A percentile compares a stretch with the other conserved stretches of the same genome.
phyloP scores from a whole-genome alignment of 1,140 invertebrate species.

The Brachionus rotundiformis region DNA sequence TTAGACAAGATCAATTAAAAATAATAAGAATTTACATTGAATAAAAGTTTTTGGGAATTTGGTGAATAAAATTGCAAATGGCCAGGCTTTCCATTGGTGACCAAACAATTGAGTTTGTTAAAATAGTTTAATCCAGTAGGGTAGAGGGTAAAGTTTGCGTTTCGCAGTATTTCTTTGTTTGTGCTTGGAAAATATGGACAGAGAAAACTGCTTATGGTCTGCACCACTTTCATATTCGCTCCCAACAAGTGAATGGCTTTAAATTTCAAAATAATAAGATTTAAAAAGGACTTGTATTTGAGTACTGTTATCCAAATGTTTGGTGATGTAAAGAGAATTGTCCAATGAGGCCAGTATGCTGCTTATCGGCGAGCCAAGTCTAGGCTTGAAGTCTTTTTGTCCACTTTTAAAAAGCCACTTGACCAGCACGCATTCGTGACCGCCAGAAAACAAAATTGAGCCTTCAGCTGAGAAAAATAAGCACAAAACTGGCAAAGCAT shows the following conservation, averaged over 20 bases:
- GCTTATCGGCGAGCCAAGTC: slow-evolving; percentile 72
- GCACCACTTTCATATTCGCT: slow-evolving; percentile 62
- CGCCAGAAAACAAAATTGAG: slow-evolving; percentile 73
- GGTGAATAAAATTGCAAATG: slow-evolving; percentile 79
- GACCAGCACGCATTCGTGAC: slow-evolving; percentile 76
- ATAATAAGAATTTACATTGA: slow-evolving; percentile 69
- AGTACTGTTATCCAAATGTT: slow-evolving; percentile 74
- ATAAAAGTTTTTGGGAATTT: slow-evolving; percentile 71
- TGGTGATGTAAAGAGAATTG: slow-evolving; percentile 71
- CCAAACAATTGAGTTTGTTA: slow-evolving; percentile 50
- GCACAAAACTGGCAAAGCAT: slow-evolving; percentile 73
- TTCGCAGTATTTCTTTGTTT: background rate
- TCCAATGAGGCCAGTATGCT: slow-evolving; percentile 71
- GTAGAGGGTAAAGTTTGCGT: background rate
- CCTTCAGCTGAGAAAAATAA: slow-evolving; percentile 73
- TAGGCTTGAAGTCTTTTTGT: slow-evolving; percentile 72
- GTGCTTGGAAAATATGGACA: slow-evolving; percentile 1
- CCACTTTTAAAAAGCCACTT: slow-evolving; percentile 70
- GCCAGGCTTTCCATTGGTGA: slow-evolving; percentile 73
- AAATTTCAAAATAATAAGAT: slow-evolving; percentile 53
- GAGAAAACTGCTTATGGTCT: slow-evolving; percentile 69
- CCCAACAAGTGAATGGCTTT: slow-evolving; percentile 69
- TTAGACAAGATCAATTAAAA: no score
- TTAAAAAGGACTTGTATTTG: slow-evolving; percentile 50
- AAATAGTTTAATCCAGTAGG: slow-evolving; percentile 28